phyloP scores from a whole-genome alignment of 1,140 invertebrate genomes.

The Heliothis subflexa region DNA sequence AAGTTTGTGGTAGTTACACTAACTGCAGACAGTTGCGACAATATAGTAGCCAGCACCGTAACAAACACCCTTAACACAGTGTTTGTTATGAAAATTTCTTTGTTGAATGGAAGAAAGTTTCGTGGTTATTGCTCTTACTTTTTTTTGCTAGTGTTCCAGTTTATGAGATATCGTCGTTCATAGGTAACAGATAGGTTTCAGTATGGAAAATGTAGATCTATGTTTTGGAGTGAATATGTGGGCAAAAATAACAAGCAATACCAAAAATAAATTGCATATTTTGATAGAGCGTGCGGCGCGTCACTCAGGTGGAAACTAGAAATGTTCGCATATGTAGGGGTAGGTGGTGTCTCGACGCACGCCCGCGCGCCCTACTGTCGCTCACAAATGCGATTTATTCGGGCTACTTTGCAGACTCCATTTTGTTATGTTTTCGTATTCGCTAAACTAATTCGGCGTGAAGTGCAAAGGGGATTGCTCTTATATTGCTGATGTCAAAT shows the following conservation, averaged over 20 bases:
- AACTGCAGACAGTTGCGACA: constrained; percentile 50
- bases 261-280: constrained; percentile 74
- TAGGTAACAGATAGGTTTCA: constrained; percentile 28
- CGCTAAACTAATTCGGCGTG: constrained; percentile 45
- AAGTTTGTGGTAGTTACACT: constrained; percentile 49
- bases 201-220: not conserved
- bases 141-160: constrained; percentile 4
- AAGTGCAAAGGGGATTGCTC: constrained; percentile 38
- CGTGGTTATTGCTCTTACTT: constrained; percentile 27
- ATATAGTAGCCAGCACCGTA: constrained; percentile 19
- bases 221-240: not conserved
- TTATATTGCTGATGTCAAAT: constrained; percentile 23
- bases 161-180: constrained; percentile 21
- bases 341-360: constrained; percentile 36
- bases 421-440: constrained; percentile 62
- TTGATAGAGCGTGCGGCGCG: constrained; percentile 68
- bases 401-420: constrained; percentile 67
- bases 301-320: constrained; percentile 69
- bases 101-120: constrained; percentile 25
- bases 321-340: constrained; percentile 37
- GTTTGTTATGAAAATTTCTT: constrained; percentile 41
- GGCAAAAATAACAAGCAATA: constrained; percentile 40
- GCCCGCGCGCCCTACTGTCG: constrained; percentile 58
- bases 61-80: constrained; percentile 23
- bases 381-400: constrained; percentile 77